Percentiles rank a stretch among this genome's conserved stretches.
phyloP scores from a whole-genome alignment of 2,113 vertebrate species.

The Cyprinodon variegatus region DNA sequence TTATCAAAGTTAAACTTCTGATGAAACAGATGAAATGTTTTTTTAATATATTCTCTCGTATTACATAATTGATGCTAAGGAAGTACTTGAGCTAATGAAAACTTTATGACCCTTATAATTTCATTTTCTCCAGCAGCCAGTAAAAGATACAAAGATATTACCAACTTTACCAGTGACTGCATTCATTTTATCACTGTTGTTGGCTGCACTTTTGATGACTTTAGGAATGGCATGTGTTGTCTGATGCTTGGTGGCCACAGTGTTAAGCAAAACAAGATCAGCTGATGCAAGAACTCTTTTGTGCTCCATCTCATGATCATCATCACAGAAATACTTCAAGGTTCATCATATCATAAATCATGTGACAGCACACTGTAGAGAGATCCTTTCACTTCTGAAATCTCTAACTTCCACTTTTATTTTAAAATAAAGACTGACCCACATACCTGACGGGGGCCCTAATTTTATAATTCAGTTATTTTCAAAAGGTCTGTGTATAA shows the following conservation, averaged over 20 bases:
- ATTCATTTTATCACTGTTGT: conserved; percentile 13
- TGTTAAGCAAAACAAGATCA: neutral
- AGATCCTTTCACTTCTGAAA: neutral
- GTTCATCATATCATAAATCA: neutral
- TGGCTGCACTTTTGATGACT: conserved; percentile 16
- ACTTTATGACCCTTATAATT: conserved; percentile 64
- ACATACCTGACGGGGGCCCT: neutral
- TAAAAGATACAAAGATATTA: conserved; percentile 29
- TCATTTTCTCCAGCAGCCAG: conserved; percentile 44
- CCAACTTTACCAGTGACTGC: conserved; percentile 17
- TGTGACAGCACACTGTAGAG: neutral
- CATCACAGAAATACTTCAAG: neutral
- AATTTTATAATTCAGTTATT: neutral
- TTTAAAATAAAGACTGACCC: neutral
- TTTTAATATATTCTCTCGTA: conserved; percentile 41
- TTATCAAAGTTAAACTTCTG: conserved; percentile 13
- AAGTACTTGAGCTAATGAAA: conserved; percentile 57
- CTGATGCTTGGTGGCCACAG: neutral
- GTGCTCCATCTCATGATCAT: neutral
- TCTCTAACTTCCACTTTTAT: neutral
- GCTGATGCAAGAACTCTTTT: neutral
- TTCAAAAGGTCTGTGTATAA: no score
- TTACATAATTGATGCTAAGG: conserved; percentile 56
- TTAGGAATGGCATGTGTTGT: conserved; percentile 7
- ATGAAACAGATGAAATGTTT: conserved; percentile 25